phyloP scores from a whole-genome alignment of 2,888 invertebrate genomes.

The Hypomecis atomaria region DNA sequence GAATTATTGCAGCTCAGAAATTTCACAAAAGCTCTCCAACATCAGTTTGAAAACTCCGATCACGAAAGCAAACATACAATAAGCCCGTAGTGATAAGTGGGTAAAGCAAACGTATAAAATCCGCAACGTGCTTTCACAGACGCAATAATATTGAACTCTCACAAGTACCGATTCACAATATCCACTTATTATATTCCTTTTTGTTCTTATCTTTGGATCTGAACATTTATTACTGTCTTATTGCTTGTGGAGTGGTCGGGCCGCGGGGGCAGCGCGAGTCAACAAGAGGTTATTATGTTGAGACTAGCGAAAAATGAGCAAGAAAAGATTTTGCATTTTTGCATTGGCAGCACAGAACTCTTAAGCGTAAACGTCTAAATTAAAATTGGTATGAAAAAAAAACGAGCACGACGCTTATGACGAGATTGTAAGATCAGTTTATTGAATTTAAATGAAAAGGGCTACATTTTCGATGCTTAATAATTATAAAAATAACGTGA shows the following conservation, averaged over 20 bases:
- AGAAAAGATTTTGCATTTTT: constrained; percentile 70
- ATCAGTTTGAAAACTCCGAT: constrained; percentile 43
- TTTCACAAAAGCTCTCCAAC: not conserved
- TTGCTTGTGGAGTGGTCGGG: constrained; percentile 79
- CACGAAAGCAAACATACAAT: constrained; percentile 51
- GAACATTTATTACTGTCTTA: constrained; percentile 84
- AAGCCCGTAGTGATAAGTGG: constrained; percentile 57
- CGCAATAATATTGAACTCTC: constrained; percentile 75
- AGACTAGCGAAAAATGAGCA: constrained; percentile 77
- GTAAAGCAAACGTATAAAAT: constrained; percentile 54
- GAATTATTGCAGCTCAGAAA: not conserved
- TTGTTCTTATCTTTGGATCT: constrained; percentile 75
- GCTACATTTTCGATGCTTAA: too few relatives aligned
- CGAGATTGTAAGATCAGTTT: too few relatives aligned
- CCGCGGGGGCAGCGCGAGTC: constrained; percentile 69
- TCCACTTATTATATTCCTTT: constrained; percentile 79
- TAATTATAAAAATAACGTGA: too few relatives aligned
- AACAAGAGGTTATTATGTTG: constrained; percentile 83
- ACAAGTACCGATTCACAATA: constrained; percentile 74
- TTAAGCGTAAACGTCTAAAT: constrained; percentile 40
- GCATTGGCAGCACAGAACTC: constrained; percentile 57
- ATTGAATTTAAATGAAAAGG: too few relatives aligned
- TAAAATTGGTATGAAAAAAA: constrained; percentile 34
- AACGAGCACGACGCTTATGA: not conserved
- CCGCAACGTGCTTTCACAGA: constrained; percentile 56